A percentile compares a stretch with the other conserved stretches of the same genome.
These are phyloP conservation scores for Trogon melanurus DNA, from an alignment of 2,113 vertebrate genomes.

Conservation along the genomic window DNA sequence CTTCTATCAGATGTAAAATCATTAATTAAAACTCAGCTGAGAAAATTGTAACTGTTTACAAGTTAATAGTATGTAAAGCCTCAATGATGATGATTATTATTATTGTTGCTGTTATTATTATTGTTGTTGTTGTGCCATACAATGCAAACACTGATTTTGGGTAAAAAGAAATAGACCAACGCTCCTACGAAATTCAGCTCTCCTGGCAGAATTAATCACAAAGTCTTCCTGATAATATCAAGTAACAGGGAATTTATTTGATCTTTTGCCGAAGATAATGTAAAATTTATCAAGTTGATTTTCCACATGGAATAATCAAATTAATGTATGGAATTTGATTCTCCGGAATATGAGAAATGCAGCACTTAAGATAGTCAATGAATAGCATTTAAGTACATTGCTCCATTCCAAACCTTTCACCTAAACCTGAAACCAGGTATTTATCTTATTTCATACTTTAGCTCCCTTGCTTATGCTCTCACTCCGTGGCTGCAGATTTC, in stretches of 20 bases:
- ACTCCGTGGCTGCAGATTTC: neutral
- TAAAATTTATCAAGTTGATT: conserved; percentile 15
- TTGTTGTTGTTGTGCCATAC: neutral
- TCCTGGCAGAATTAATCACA: neutral
- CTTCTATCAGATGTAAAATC: neutral
- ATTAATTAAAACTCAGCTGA: neutral
- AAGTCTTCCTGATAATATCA: neutral
- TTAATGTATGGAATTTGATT: neutral
- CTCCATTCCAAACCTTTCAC: neutral
- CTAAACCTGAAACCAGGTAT: neutral
- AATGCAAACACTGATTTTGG: neutral
- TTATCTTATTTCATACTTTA: neutral
- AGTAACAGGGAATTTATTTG: neutral
- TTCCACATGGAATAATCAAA: conserved; percentile 3
- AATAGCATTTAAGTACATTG: neutral
- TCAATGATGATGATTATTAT: neutral
- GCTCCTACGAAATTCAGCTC: neutral
- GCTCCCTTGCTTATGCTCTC: neutral
- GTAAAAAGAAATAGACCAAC: neutral
- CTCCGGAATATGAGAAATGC: neutral
- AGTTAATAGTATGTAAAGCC: neutral
- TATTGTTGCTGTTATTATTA: too few relatives aligned
- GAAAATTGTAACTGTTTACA: neutral
- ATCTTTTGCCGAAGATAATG: neutral
- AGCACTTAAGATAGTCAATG: neutral